These are phyloP conservation scores for Oenanthe oenanthe DNA, from an alignment of 2,113 vertebrate genomes.

Conservation along the genomic window DNA sequence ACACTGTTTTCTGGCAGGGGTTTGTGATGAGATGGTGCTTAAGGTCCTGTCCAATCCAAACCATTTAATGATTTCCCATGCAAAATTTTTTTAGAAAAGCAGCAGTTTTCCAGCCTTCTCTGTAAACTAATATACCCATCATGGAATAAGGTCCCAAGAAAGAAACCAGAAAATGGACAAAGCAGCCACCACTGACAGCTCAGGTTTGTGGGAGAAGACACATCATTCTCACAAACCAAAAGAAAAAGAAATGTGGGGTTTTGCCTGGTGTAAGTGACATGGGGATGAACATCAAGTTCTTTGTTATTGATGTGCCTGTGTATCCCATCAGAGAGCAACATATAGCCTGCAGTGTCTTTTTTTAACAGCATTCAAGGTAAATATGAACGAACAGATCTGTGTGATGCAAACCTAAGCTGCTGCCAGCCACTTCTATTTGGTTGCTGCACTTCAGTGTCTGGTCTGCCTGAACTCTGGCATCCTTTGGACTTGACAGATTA, in stretches of 20 bases:
- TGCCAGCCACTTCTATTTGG: background rate
- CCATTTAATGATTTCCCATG: background rate
- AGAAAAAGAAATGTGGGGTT: background rate
- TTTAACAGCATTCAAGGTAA: background rate
- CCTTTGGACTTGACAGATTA: slow-evolving; percentile 64
- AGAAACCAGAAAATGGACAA: background rate
- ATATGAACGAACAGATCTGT: background rate
- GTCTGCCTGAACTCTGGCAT: slow-evolving; percentile 31
- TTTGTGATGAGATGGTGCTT: background rate
- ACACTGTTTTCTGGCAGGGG: rapidly evolving
- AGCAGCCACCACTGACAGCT: background rate
- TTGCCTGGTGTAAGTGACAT: background rate
- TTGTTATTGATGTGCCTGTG: background rate
- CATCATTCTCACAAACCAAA: background rate
- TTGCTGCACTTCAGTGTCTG: background rate
- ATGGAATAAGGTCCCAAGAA: background rate
- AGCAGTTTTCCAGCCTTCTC: background rate
- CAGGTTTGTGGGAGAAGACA: background rate
- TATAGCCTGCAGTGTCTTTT: background rate
- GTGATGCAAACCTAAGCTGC: background rate
- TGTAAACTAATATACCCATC: background rate
- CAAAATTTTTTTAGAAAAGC: background rate
- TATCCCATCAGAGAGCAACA: rapidly evolving
- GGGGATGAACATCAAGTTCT: background rate
- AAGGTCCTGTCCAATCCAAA: background rate